Evolutionary conservation across 2,797 vertebrate genomes (phyloP), one percentile per base, ranked within the genome.

Genomic region (Clarias platycephalus): DNA sequence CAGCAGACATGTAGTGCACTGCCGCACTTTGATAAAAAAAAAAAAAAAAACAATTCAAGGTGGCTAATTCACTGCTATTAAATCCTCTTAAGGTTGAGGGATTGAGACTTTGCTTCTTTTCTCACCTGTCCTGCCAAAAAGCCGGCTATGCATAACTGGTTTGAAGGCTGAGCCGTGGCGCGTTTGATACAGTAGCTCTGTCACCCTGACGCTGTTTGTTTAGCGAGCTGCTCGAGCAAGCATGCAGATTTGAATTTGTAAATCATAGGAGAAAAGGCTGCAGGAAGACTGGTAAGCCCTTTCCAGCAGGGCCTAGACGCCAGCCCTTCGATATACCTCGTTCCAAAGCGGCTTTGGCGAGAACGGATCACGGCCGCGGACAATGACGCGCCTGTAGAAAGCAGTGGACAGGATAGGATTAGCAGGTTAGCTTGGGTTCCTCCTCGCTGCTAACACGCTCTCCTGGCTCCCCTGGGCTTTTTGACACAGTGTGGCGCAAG

Each of bases 331-430:
- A 86, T 55, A 24, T 82, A 82, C 86, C 79, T 83, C 75, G 57
- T 62, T 64, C 85, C 81, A 88, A 87, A 92, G 88, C 88, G 64
- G 90, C 86, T 92, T 89, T 88, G 87, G 84, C 85, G 80, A 87
- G 83, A 86, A 84, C 70, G 88, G 86, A 89, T 89, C 88, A 87
- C 87, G 78, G 79, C 57, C n/a, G 49, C 84, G 83, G 83, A 90
- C 90, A 91, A 88, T 89, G 86, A 66, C 81, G 72, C 34, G 79
- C 82, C 77, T 86, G 84, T 68, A 63, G n/a, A 80, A 90, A 83
- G 62, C 83, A 88, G 87, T 83, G 83, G 90, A 91, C 91, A 90
- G 85, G 89, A 92, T 87, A 91, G 91, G 93, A 94, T 94, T 93
- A 94, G 85, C 90, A 88, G 86, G 90, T 90, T 88, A 86, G 85